phyloP scores from a whole-genome alignment of 2,888 invertebrate genomes.

The Chalcosyrphus nemorum region DNA sequence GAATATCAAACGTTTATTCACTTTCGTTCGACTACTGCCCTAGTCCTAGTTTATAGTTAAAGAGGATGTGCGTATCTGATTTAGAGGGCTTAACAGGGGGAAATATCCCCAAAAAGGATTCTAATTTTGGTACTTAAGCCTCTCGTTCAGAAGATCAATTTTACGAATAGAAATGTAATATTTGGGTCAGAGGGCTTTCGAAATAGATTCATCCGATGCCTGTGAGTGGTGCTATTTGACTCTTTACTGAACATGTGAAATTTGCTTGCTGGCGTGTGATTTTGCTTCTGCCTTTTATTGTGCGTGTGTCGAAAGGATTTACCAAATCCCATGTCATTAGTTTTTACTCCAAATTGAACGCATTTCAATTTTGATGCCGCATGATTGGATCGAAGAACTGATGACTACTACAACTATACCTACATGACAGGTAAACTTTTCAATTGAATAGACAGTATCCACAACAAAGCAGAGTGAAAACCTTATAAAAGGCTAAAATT shows the following conservation, averaged over 20 bases:
- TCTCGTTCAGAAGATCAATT: constrained; percentile 1
- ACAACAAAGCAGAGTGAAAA: too few species aligned
- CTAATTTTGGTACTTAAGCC: constrained; percentile 14
- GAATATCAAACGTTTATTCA: neutral
- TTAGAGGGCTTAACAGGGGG: neutral
- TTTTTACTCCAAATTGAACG: neutral
- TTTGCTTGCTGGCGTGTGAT: neutral
- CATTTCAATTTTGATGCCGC: neutral
- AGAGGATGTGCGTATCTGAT: neutral
- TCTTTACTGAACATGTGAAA: neutral
- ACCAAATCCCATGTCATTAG: neutral
- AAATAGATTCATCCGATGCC: neutral
- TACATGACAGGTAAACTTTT: too few species aligned
- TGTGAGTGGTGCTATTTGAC: neutral
- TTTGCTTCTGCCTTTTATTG: neutral
- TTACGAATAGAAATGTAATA: neutral
- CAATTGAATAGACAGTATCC: too few species aligned
- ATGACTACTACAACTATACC: too few species aligned
- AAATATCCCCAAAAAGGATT: constrained; percentile 8
- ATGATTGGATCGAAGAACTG: neutral
- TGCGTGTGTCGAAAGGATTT: neutral
- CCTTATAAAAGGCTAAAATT: neutral
- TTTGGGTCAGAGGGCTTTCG: neutral
- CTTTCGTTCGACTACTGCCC: neutral
- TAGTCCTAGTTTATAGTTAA: neutral